Evolutionary conservation across 2,113 vertebrate species (phyloP).

Genomic region (Pampusana beccarii): DNA sequence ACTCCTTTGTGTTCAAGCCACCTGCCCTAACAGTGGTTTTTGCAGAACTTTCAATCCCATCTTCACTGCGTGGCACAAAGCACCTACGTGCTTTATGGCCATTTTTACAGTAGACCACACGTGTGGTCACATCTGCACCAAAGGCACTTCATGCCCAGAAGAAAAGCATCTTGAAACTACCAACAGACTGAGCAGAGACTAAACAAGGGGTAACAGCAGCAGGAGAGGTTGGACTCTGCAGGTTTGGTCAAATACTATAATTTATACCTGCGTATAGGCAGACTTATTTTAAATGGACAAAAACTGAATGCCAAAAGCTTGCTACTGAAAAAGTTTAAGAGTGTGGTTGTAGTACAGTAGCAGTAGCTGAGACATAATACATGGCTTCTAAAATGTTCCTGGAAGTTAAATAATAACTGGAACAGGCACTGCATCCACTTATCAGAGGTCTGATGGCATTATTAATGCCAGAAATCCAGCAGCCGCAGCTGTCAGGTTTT

Average conservation of each 20-base stretch:
- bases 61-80: not conserved
- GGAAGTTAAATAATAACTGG: constrained; percentile 68
- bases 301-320: not conserved
- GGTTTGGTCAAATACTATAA: not conserved
- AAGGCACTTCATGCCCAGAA: not conserved
- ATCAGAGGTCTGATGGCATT: constrained; percentile 34
- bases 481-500: constrained; percentile 4
- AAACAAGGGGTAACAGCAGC: not conserved
- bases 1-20: not conserved
- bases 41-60: not conserved
- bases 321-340: not conserved
- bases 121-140: not conserved
- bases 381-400: constrained; percentile 41
- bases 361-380: not conserved
- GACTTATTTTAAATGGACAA: not conserved
- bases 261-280: not conserved
- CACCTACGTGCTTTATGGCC: not conserved
- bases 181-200: not conserved
- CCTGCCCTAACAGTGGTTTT: not conserved
- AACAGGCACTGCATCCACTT: constrained; percentile 37
- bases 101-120: not conserved
- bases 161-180: not conserved
- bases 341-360: not conserved
- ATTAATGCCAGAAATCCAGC: constrained; percentile 41
- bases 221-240: not conserved